These are phyloP conservation scores for Trichopoda pennipes DNA, from an alignment of 2,888 invertebrate species.

Conservation along the genomic window DNA sequence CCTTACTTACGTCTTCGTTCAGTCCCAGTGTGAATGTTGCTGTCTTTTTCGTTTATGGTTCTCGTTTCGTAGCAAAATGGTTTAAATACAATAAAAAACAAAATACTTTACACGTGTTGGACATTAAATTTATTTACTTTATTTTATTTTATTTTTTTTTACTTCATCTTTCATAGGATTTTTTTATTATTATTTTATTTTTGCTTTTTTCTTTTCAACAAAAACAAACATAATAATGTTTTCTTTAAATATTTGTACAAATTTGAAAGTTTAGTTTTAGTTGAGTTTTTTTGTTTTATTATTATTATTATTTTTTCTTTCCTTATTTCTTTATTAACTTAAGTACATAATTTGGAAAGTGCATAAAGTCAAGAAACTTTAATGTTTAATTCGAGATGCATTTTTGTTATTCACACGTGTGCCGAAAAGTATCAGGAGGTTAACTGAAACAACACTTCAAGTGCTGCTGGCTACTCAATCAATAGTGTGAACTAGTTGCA, in stretches of 20 bases:
- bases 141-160: no score
- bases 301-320: no score
- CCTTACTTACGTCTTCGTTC: constrained; percentile 16
- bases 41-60: constrained; percentile 32
- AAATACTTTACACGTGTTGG: constrained; percentile 60
- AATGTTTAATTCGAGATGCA: constrained; percentile 24
- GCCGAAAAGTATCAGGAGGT: constrained; percentile 8
- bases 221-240: constrained; percentile 25
- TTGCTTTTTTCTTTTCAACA: neutral
- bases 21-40: constrained; percentile 14
- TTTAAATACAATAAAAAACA: constrained; percentile 28
- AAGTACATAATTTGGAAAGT: constrained; percentile 43
- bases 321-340: neutral
- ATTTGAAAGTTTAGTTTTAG: constrained; percentile 50
- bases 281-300: neutral
- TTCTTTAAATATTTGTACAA: constrained; percentile 27
- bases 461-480: constrained; percentile 2
- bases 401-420: constrained; percentile 23
- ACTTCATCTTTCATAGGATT: constrained; percentile 55
- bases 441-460: constrained; percentile 17
- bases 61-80: constrained; percentile 52
- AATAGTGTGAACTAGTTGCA: constrained; percentile 6
- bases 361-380: constrained; percentile 33
- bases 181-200: constrained; percentile 15
- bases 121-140: constrained; percentile 56